A percentile compares a stretch with the other conserved stretches of the same genome.
Conservation (phyloP, 1,140 invertebrate genomes). For the Proctacanthus coquilletti region DNA sequence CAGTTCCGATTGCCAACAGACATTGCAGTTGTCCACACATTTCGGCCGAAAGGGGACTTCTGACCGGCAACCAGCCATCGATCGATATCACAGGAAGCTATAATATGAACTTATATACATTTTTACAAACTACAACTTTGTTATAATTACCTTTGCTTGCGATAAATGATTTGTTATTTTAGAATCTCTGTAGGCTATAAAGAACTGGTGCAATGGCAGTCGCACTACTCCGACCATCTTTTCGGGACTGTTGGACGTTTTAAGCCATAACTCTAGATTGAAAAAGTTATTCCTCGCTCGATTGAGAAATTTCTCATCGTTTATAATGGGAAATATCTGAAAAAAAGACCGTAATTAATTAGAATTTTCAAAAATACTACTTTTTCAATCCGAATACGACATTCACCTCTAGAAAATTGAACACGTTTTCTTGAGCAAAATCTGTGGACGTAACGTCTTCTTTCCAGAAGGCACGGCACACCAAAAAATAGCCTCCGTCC, state of each 20-base stretch:
- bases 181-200: slow-evolving; percentile 39
- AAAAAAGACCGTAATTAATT: slow-evolving; percentile 6
- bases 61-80: slow-evolving; percentile 40
- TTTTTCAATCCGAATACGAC: neutral
- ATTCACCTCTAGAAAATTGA: slow-evolving; percentile 15
- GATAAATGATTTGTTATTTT: slow-evolving; percentile 36
- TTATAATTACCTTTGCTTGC: slow-evolving; percentile 17
- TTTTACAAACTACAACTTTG: neutral
- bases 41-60: slow-evolving; percentile 28
- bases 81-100: slow-evolving; percentile 42
- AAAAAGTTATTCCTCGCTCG: slow-evolving; percentile 39
- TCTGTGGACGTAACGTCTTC: slow-evolving; percentile 9
- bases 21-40: slow-evolving; percentile 36
- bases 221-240: slow-evolving; percentile 36
- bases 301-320: slow-evolving; percentile 36
- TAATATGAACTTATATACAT: neutral
- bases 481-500: slow-evolving; percentile 14
- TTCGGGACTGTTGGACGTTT: slow-evolving; percentile 15
- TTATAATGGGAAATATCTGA: slow-evolving; percentile 38
- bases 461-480: slow-evolving; percentile 23
- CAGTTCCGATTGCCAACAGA: slow-evolving; percentile 40
- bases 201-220: slow-evolving; percentile 41
- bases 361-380: too few relatives aligned
- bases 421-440: slow-evolving; percentile 5
- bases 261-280: slow-evolving; percentile 35